Evolutionary conservation across 1,140 invertebrate genomes (phyloP), one percentile per base, ranked within the genome.

Genomic region (Agraylea sexmaculata): DNA sequence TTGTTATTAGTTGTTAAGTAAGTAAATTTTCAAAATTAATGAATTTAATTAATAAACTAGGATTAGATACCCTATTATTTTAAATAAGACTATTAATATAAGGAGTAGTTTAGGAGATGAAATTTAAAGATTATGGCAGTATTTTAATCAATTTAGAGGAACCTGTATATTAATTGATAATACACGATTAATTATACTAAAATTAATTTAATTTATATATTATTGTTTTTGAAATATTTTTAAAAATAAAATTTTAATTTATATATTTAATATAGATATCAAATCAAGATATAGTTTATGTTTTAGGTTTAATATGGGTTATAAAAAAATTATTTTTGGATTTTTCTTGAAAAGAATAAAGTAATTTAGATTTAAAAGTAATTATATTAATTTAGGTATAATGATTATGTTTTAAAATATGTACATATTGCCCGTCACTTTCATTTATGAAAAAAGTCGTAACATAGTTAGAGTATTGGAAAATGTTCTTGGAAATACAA

Each of bases 401-500:
- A 53, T 55, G 53, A 55, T 54, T 55, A 40, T 37, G 49, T 51
- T 51, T 55, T 57, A 45, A 56, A 53, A 50, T 54, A 57, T 53
- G 55, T 73, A 74, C 71, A 76, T 68, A 79, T 77, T 67, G 73
- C 74, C 73, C 73, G 72, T 78, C 75, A 63, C 60, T 78, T 68
- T 73, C 64, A 60, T 62, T 66, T 62, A 58, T 65, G 61, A 66
- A 68, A 75, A 69, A 77, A 77, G 74, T 77, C 74, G 74, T 76
- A 78, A 78, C 75, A 78, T 63, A 78, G 74, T 78, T 74, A 70
- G 66, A 56, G 56, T 76, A 75, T 62, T 71, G 71, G 74, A 78
- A 78, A 68, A 59, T 75, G 62, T 61, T 59, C 67, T 69, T 75
- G 63, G 69, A 67, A 64, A 55, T 42, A 57, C 54, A 63, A 64